Conservation (phyloP, 2,113 vertebrate genomes). For the Pseudorasbora parva region DNA sequence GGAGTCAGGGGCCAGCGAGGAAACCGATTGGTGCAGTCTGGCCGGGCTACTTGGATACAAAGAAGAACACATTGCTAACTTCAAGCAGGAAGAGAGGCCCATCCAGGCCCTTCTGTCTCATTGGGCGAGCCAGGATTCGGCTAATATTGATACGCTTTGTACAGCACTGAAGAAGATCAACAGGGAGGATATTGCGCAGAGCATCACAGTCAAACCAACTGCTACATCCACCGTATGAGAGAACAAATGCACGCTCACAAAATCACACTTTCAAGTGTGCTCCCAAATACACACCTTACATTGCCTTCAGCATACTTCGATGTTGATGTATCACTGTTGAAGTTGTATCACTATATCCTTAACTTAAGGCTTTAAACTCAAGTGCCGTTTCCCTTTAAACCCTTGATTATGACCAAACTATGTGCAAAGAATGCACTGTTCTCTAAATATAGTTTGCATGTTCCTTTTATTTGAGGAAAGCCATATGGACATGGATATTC, state of each 20-base stretch:
- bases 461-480: constrained; percentile 12
- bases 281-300: constrained; percentile 42
- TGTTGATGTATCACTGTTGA: constrained; percentile 22
- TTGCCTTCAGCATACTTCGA: constrained; percentile 18
- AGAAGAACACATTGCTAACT: constrained; percentile 87
- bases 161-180: constrained; percentile 88
- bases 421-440: background rate
- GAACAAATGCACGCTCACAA: constrained; percentile 19
- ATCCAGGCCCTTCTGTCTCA: constrained; percentile 85
- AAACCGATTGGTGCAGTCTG: constrained; percentile 88
- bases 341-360: constrained; percentile 24
- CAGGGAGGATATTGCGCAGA: constrained; percentile 89
- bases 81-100: constrained; percentile 84
- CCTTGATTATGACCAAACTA: background rate
- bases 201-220: constrained; percentile 81
- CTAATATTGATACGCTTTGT: constrained; percentile 86
- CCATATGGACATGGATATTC: background rate
- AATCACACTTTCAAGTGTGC: background rate
- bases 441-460: background rate
- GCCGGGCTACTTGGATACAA: constrained; percentile 91
- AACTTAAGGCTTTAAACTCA: background rate
- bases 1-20: constrained; percentile 72
- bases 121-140: constrained; percentile 89
- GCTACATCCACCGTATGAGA: constrained; percentile 92
- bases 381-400: background rate